Conservation (phyloP, 2,113 vertebrate species). For the Microtus ochrogaster region DNA sequence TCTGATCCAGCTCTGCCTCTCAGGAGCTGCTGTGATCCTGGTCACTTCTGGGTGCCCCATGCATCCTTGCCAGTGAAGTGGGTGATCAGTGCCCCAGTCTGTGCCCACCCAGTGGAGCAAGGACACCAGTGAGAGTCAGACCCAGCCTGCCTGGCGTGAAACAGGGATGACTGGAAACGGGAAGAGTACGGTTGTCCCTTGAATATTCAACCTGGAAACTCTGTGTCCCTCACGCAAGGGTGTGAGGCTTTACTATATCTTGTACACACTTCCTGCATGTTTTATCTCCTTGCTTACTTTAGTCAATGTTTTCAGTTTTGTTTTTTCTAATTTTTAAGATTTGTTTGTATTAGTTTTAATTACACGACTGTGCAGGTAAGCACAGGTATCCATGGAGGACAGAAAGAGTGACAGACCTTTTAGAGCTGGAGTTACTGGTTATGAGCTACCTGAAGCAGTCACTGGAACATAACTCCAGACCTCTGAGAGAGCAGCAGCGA, state of each 20-base stretch:
- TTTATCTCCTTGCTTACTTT: not conserved
- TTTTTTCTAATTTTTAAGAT: not conserved
- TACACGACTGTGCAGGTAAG: not conserved
- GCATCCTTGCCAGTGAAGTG: not conserved
- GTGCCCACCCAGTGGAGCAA: not conserved
- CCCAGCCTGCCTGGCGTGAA: not conserved
- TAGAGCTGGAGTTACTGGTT: not conserved
- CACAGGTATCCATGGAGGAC: not conserved
- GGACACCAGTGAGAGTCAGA: accelerated
- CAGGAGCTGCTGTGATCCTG: accelerated
- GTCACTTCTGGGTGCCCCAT: not conserved
- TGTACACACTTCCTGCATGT: not conserved
- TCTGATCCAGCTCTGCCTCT: not conserved
- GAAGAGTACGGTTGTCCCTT: not conserved
- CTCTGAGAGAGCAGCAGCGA: not conserved
- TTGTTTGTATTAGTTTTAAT: not conserved
- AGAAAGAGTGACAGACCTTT: not conserved
- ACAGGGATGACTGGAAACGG: accelerated
- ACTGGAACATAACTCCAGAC: not conserved
- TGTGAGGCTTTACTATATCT: too few species aligned
- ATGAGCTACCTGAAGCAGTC: too few species aligned
- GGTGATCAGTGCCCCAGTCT: not conserved
- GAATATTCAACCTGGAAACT: not conserved
- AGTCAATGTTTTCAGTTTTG: not conserved
- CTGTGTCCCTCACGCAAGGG: not conserved